A percentile compares a stretch with the other conserved stretches of the same genome.
Conservation (phyloP, 2,113 vertebrate genomes). For the Sula dactylatra region DNA sequence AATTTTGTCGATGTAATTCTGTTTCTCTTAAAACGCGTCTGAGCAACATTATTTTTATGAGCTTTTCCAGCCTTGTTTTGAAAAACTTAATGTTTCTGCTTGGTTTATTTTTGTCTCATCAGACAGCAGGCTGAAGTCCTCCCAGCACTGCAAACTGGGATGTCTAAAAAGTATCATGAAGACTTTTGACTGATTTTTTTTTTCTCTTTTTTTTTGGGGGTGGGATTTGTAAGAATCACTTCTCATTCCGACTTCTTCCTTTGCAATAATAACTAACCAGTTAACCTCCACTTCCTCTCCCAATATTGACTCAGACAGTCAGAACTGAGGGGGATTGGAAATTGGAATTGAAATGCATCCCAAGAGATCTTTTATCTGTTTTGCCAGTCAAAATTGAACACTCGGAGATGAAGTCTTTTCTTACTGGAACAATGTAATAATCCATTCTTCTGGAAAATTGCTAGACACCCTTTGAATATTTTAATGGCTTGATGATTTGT, state of each 20-base stretch:
- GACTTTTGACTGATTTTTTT: background rate
- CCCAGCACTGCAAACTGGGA: background rate
- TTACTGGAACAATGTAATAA: constrained; percentile 22
- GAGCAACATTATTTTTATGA: constrained; percentile 63
- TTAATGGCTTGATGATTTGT: background rate
- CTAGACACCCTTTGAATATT: background rate
- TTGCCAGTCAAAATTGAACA: background rate
- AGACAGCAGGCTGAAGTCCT: background rate
- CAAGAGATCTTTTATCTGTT: constrained; percentile 37
- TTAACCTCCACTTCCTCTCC: constrained; percentile 52
- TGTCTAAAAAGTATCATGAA: constrained; percentile 1
- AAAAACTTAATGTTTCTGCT: constrained; percentile 54
- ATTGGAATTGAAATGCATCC: constrained; percentile 35
- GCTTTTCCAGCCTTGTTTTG: constrained; percentile 61
- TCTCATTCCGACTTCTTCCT: constrained; percentile 61
- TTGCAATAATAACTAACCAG: background rate
- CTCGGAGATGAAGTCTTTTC: background rate
- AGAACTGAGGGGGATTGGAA: constrained; percentile 11
- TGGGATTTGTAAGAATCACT: constrained; percentile 43
- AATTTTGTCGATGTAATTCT: constrained; percentile 60
- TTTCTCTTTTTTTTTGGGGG: background rate
- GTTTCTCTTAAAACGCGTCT: constrained; percentile 57
- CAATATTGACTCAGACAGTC: constrained; percentile 38
- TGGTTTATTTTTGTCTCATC: constrained; percentile 53
- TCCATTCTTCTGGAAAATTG: constrained; percentile 9